These are phyloP conservation scores for Ennomos erosarius DNA, from an alignment of 2,888 invertebrate species.

Conservation along the genomic window DNA sequence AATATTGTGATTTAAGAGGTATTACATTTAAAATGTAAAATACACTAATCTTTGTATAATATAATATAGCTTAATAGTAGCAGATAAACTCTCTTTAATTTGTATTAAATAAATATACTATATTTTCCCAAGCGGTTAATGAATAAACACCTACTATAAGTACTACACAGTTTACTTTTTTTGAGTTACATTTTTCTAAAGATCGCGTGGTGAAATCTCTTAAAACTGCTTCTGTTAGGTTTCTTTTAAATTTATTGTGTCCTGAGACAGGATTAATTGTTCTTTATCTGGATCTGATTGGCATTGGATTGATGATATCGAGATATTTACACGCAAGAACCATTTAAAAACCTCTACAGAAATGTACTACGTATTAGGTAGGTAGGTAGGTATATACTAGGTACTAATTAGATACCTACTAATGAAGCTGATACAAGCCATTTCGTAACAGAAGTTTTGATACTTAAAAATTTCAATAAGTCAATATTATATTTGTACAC, in stretches of 20 bases:
- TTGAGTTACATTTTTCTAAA: constrained; percentile 4
- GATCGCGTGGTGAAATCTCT: constrained; percentile 23
- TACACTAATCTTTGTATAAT: no score
- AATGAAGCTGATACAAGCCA: no score
- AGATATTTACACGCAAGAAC: constrained; percentile 28
- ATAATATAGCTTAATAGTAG: no score
- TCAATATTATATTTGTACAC: no score
- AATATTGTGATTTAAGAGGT: no score
- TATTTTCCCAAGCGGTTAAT: constrained; percentile 6
- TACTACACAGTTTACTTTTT: neutral
- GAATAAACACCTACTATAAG: constrained; percentile 21
- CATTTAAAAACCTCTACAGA: neutral
- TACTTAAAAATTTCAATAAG: no score
- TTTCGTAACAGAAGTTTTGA: no score
- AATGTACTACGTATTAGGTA: no score
- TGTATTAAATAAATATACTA: constrained; percentile 8
- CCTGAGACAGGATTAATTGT: constrained; percentile 43
- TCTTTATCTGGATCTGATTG: constrained; percentile 33
- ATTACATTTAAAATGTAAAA: no score
- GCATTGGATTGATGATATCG: constrained; percentile 27
- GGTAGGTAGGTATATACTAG: no score
- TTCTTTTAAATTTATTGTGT: constrained; percentile 34
- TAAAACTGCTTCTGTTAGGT: constrained; percentile 5
- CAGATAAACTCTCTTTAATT: no score
- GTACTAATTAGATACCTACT: no score